Evolutionary conservation across 1,140 invertebrate genomes (phyloP).

Genomic region (Ladona fulva): DNA sequence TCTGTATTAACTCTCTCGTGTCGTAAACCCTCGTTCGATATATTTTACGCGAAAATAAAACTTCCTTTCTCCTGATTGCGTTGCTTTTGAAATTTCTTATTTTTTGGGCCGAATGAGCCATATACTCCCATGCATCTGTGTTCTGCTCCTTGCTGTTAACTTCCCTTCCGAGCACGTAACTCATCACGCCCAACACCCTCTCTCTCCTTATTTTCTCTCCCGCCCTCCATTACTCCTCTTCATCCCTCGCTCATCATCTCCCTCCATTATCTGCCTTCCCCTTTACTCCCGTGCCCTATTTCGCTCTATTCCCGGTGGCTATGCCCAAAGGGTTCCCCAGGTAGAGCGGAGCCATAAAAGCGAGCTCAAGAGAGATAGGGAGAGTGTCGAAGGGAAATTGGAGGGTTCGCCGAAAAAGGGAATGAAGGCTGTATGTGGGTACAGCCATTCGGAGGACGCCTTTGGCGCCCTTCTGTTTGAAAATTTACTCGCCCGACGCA

Average conservation of each 20-base stretch:
- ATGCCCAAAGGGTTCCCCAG: background rate
- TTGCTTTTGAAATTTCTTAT: too few relatives aligned
- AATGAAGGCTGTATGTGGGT: background rate
- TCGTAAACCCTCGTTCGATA: too few relatives aligned
- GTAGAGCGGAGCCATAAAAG: background rate
- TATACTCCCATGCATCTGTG: too few relatives aligned
- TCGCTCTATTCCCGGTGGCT: background rate
- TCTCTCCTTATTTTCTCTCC: too few relatives aligned
- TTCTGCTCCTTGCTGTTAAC: too few relatives aligned
- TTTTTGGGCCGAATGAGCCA: too few relatives aligned
- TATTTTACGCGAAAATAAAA: too few relatives aligned
- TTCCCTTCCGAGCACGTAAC: too few relatives aligned
- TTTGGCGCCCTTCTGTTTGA: conserved; percentile 7
- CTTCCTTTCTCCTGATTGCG: too few relatives aligned
- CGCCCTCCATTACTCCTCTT: too few relatives aligned
- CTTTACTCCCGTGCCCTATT: background rate
- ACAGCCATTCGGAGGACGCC: background rate
- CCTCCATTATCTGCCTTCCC: background rate
- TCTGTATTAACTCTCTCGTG: too few relatives aligned
- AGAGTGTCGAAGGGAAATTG: conserved; percentile 8
- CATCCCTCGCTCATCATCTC: background rate
- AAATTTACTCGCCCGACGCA: background rate
- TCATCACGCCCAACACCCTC: too few relatives aligned
- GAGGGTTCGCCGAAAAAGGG: background rate
- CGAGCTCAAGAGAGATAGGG: background rate